Evolutionary conservation across 2,888 invertebrate species (phyloP).

Genomic region (Cybosia mesomella): DNA sequence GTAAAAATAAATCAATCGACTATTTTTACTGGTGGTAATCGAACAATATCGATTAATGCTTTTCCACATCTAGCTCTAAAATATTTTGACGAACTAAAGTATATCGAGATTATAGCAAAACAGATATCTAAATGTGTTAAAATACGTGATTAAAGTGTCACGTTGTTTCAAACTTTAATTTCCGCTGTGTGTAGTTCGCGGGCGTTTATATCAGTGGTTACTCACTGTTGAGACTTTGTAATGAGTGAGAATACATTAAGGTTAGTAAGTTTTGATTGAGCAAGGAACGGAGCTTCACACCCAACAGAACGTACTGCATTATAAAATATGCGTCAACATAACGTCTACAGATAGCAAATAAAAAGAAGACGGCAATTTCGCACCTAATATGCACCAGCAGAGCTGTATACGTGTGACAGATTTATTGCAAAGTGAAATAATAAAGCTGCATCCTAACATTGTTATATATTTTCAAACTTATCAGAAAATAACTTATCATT

Average conservation of each 20-base stretch:
- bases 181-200: constrained; percentile 48
- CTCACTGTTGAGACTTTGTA: constrained; percentile 31
- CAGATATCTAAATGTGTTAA: neutral
- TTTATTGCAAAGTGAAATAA: too few species aligned
- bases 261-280: constrained; percentile 12
- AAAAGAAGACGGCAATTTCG: neutral
- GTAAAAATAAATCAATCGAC: too few species aligned
- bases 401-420: neutral
- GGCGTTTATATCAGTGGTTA: constrained; percentile 50
- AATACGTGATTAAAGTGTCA: constrained; percentile 41
- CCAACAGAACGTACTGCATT: neutral
- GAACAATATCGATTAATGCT: too few species aligned
- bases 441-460: neutral
- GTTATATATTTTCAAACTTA: too few species aligned
- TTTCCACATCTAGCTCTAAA: too few species aligned
- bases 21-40: too few species aligned
- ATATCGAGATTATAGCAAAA: too few species aligned
- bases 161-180: constrained; percentile 53
- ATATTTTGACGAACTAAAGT: too few species aligned
- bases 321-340: neutral
- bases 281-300: neutral
- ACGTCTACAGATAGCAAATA: neutral
- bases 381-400: neutral
- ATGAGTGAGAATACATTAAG: constrained; percentile 18
- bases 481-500: neutral